Evolutionary conservation across 2,113 vertebrate genomes (phyloP).

Genomic region (Orientallactaga bullata): DNA sequence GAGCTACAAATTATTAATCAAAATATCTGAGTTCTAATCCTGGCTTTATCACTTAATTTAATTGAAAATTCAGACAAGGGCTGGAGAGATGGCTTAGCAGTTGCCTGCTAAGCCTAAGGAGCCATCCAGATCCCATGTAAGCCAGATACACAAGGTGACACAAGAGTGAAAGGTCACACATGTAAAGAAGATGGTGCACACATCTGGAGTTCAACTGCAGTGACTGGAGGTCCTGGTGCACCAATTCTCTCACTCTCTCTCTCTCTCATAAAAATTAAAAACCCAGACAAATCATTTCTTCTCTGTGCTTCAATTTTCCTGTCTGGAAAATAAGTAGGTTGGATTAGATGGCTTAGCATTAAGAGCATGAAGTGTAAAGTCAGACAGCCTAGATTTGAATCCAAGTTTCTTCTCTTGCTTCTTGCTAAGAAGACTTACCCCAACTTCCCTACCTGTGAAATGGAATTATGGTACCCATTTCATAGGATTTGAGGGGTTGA

Average conservation of each 20-base stretch:
- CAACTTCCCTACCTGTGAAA: conserved; percentile 12
- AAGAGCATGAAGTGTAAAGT: conserved; percentile 23
- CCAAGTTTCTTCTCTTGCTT: neutral
- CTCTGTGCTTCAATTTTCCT: conserved; percentile 10
- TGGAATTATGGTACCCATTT: neutral
- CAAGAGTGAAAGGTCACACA: no score
- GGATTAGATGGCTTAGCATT: neutral
- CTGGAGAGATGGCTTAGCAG: no score
- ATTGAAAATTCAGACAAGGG: neutral
- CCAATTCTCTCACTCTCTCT: no score
- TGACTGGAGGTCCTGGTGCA: no score
- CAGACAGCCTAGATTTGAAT: conserved; percentile 13
- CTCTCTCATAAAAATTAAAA: no score
- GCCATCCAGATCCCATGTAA: no score
- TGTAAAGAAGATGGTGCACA: no score
- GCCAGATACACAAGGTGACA: no score
- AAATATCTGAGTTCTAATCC: conserved; percentile 31
- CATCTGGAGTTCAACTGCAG: no score
- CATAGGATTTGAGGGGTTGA: neutral
- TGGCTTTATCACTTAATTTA: conserved; percentile 30
- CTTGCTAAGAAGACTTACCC: conserved; percentile 6
- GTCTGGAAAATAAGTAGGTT: neutral
- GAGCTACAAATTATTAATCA: conserved; percentile 38
- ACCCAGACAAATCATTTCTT: neutral
- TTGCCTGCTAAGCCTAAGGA: no score